phyloP scores from a whole-genome alignment of 1,140 invertebrate species.

The Megalopta genalis region DNA sequence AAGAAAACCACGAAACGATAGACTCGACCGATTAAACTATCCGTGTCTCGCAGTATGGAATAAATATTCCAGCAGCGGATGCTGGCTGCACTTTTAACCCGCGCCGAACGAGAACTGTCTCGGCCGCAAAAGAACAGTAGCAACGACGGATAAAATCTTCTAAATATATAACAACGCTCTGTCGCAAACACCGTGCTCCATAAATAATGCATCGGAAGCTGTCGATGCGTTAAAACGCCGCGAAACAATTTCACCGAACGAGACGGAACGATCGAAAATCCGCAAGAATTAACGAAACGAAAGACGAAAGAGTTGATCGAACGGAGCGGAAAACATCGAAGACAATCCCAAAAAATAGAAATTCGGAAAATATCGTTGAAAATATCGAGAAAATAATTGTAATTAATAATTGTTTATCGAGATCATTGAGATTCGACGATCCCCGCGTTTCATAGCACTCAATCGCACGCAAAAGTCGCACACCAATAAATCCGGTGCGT shows the following conservation, averaged over 20 bases:
- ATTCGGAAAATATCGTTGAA: no score
- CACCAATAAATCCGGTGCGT: background rate
- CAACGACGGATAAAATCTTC: background rate
- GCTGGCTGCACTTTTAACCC: background rate
- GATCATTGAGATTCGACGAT: no score
- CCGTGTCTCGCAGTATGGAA: background rate
- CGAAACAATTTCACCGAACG: background rate
- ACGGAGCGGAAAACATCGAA: no score
- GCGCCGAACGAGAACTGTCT: background rate
- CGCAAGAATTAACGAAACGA: background rate
- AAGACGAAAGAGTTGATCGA: no score
- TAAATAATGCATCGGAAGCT: background rate
- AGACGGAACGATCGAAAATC: background rate
- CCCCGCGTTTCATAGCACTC: background rate
- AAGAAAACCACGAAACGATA: no score
- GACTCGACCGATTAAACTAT: no score
- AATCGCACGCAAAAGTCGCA: background rate
- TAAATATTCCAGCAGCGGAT: background rate
- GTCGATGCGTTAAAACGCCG: background rate
- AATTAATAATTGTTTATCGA: no score
- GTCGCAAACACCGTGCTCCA: background rate
- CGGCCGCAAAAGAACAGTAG: background rate
- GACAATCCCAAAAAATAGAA: no score
- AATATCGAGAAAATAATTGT: no score
- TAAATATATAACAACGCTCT: conserved; percentile 1